These are phyloP conservation scores for Taxidea taxus DNA, from an alignment of 2,113 vertebrate species.

Conservation along the genomic window DNA sequence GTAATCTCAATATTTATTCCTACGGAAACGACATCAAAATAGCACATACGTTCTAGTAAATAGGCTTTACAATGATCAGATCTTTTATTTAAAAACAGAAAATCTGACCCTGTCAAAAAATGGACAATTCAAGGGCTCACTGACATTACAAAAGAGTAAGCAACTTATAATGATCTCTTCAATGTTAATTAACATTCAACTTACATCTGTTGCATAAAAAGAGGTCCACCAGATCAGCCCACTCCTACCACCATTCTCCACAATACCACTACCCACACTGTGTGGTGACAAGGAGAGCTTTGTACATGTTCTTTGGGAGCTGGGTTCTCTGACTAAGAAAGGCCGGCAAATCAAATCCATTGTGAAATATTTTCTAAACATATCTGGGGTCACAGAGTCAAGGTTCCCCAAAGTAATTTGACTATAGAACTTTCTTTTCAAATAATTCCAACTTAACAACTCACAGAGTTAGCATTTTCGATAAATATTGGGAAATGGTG, in stretches of 20 bases:
- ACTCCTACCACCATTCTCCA: neutral
- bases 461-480: neutral
- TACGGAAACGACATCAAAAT: neutral
- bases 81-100: slow-evolving; percentile 15
- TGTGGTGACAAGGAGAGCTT: neutral
- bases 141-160: neutral
- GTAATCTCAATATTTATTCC: neutral
- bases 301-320: neutral
- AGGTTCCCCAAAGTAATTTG: neutral
- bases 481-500: neutral
- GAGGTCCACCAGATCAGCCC: neutral
- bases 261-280: neutral
- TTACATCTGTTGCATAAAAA: neutral
- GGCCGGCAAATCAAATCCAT: neutral
- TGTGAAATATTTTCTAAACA: neutral
- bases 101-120: neutral
- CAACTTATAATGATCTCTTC: neutral
- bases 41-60: neutral
- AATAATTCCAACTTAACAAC: neutral
- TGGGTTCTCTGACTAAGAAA: neutral
- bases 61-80: neutral
- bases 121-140: neutral
- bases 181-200: neutral
- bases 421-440: neutral
- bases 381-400: neutral